Percentiles rank a stretch among this genome's conserved stretches.
These are phyloP conservation scores for Acanthiza pusilla DNA, from an alignment of 2,797 vertebrate genomes.

Conservation along the genomic window DNA sequence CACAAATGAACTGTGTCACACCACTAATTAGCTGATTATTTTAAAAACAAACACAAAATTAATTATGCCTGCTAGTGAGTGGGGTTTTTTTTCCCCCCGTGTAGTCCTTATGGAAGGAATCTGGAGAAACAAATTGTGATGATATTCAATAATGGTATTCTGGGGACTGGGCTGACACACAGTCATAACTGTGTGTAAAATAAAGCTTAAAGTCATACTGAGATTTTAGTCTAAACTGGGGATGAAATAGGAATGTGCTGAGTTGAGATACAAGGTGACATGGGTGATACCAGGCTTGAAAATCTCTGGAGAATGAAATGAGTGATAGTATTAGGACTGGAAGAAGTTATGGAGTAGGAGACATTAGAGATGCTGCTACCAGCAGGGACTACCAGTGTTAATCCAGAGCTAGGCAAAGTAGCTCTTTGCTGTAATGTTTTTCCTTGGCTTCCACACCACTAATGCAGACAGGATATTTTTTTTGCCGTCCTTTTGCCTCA, in stretches of 20 bases:
- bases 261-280: not conserved
- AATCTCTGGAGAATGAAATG: not conserved
- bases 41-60: constrained; percentile 70
- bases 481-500: not conserved
- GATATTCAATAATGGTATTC: constrained; percentile 19
- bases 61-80: constrained; percentile 58
- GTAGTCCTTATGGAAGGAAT: constrained; percentile 57
- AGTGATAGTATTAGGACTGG: not conserved
- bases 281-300: not conserved
- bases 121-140: constrained; percentile 38
- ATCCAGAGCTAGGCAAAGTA: not conserved
- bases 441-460: not conserved
- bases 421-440: not conserved
- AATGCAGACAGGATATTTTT: not conserved
- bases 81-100: not conserved
- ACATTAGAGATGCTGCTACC: not conserved
- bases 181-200: not conserved
- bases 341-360: not conserved
- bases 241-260: not conserved
- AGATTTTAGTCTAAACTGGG: not conserved
- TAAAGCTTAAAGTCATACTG: not conserved
- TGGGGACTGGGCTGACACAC: not conserved
- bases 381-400: not conserved
- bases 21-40: constrained; percentile 66
- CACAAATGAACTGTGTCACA: constrained; percentile 64